Evolutionary conservation across 2,797 vertebrate genomes (phyloP).

Genomic region (Gymnothorax javanicus): DNA sequence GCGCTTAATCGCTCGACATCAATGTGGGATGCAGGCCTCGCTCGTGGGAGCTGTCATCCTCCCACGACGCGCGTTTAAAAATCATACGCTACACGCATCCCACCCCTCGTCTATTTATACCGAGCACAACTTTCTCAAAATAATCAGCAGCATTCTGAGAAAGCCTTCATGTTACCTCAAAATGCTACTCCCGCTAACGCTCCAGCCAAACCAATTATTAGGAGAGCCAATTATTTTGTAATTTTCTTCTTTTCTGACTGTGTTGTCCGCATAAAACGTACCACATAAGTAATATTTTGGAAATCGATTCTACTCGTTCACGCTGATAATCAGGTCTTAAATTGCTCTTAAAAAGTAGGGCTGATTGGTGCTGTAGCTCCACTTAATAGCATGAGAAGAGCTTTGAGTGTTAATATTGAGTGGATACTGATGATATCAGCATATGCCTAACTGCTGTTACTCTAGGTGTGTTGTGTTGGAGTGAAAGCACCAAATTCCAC

Average conservation of each 20-base stretch:
- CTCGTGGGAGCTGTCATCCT: background rate
- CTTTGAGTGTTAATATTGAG: background rate
- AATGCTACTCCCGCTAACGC: conserved; percentile 20
- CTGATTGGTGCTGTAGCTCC: background rate
- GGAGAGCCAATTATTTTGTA: conserved; percentile 16
- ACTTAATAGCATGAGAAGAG: background rate
- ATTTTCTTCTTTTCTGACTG: conserved; percentile 30
- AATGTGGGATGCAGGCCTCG: background rate
- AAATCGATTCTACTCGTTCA: background rate
- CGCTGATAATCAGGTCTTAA: background rate
- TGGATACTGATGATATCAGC: background rate
- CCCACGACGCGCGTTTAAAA: background rate
- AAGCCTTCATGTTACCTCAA: conserved; percentile 28
- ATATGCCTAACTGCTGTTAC: background rate
- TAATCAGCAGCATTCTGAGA: conserved; percentile 29
- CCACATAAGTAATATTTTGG: conserved; percentile 32
- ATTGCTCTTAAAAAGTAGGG: background rate
- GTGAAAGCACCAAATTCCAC: background rate
- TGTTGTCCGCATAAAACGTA: conserved; percentile 22
- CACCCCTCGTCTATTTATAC: conserved; percentile 25
- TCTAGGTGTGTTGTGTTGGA: background rate
- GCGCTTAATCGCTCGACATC: conserved; percentile 17
- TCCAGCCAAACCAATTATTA: conserved; percentile 35
- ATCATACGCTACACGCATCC: background rate
- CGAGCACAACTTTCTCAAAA: conserved; percentile 17